These are phyloP conservation scores for Colletes latitarsis DNA, from an alignment of 1,140 invertebrate species.

Conservation along the genomic window DNA sequence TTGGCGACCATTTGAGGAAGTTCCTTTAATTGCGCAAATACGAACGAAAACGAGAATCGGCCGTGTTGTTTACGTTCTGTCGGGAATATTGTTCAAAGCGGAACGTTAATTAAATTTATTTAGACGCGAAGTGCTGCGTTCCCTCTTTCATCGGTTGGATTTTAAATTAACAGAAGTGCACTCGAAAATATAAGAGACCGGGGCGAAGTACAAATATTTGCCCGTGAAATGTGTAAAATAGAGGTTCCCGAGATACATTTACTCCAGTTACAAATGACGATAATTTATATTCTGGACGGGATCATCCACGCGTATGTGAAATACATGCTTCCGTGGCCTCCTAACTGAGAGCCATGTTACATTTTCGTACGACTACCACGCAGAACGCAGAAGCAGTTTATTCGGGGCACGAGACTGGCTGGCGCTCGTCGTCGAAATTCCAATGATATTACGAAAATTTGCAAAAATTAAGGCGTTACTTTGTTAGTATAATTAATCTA, in stretches of 20 bases:
- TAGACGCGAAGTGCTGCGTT: neutral
- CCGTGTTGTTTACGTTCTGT: neutral
- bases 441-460: constrained; percentile 13
- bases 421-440: constrained; percentile 24
- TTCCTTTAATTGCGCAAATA: neutral
- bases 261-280: neutral
- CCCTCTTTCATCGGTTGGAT: neutral
- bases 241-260: neutral
- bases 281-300: constrained; percentile 8
- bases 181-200: neutral
- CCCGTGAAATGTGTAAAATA: neutral
- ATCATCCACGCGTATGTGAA: neutral
- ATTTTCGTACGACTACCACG: neutral
- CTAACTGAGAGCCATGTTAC: neutral
- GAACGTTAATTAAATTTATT: constrained; percentile 11
- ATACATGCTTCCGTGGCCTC: neutral
- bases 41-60: neutral
- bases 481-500: too few relatives aligned
- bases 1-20: neutral
- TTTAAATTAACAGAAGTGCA: neutral
- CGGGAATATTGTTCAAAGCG: neutral
- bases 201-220: neutral
- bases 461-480: too few relatives aligned
- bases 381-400: constrained; percentile 20
- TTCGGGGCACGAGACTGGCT: neutral